Evolutionary conservation across 2,797 vertebrate genomes (phyloP), one percentile per base, ranked within the genome.

Genomic region (Parauchenoglanis punctatus): DNA sequence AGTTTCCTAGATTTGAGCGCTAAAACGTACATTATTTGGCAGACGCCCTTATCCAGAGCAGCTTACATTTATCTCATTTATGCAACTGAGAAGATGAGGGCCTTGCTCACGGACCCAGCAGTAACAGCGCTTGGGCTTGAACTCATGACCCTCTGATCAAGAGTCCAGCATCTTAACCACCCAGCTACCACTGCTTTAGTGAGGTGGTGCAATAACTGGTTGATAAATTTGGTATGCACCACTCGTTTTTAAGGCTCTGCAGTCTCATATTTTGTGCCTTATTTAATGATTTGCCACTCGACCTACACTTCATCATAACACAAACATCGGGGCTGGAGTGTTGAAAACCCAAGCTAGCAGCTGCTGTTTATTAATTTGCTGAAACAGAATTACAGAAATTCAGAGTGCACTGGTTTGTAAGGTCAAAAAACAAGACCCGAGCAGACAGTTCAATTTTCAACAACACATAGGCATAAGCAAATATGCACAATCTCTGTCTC

Each of bases 331-430:
- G 59, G 35, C 28, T 20, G 28, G 28, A 40, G 7, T 46, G 58
- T 81, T 46, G 58, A 46, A 81, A 61, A 65, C 59, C 40, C 40
- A 31, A 67, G n/a, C 81, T 52, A 67, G 81, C 61, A 82, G 44
- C 61, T 67, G 59, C 61, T 67, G 25, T 52, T 83, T 67, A 52
- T n/a, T 82, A 40, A 82, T 82, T 40, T 20, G 40, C 44, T 31
- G 0, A 11, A 67, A 61, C 35, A n/a, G 58, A 61, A 44, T 63
- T 61, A 63, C 10, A 81, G 56, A 28, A 65, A 82, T 65, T 81
- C 25, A 81, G 20, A 65, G 17, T 15, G 1, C 25, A 17, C 40
- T 46, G 80, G 35, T 46, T 44, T 81, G 40, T 63, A 63, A 67
- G 59, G 59, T 65, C 61, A 52, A 18, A 52, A 83, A 67, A 67